Conservation (phyloP, 2,113 vertebrate genomes). For the Balaeniceps rex region DNA sequence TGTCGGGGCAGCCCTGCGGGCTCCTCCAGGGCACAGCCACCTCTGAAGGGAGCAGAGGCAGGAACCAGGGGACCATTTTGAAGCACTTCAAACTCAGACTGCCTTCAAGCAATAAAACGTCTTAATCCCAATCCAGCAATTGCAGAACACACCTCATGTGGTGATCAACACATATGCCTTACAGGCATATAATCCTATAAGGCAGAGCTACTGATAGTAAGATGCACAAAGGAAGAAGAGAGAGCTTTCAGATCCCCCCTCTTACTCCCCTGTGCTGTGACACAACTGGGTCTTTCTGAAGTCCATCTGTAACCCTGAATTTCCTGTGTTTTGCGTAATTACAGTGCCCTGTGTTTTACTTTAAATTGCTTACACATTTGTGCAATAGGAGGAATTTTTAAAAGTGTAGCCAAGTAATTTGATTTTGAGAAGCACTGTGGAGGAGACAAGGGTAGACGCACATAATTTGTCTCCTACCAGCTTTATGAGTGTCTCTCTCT, state of each 20-base stretch:
- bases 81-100: background rate
- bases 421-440: background rate
- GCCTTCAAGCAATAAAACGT: background rate
- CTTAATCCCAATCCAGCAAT: background rate
- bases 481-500: conserved; percentile 27
- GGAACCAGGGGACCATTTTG: rapidly evolving
- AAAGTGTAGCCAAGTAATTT: background rate
- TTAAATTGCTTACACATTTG: background rate
- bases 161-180: background rate
- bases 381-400: background rate
- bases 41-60: background rate
- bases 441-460: background rate
- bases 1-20: rapidly evolving
- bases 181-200: background rate
- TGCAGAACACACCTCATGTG: background rate
- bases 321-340: background rate
- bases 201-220: background rate
- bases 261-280: background rate
- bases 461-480: conserved; percentile 47
- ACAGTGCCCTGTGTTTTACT: background rate
- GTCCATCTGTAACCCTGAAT: background rate
- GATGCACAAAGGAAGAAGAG: background rate
- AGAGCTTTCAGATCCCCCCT: background rate
- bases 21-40: background rate
- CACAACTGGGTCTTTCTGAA: background rate